Conservation (phyloP, 2,113 vertebrate genomes). For the Zosterops lateralis region DNA sequence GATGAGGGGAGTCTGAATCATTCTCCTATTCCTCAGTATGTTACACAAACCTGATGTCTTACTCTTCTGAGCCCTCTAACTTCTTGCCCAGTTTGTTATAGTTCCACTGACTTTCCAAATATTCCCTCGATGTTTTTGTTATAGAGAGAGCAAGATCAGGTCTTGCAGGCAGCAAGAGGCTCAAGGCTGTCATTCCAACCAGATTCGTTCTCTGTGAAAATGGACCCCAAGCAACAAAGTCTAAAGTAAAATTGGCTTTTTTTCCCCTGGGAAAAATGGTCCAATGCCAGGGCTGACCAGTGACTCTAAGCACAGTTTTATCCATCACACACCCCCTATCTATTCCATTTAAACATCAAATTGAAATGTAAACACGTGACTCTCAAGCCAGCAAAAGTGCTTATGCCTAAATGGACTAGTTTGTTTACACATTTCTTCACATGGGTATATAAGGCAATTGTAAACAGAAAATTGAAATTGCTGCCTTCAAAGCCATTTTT, state of each 20-base stretch:
- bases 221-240: neutral
- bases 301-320: neutral
- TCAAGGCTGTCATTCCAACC: neutral
- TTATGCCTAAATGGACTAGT: neutral
- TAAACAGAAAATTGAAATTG: neutral
- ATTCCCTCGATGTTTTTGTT: neutral
- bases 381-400: neutral
- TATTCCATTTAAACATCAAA: neutral
- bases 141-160: neutral
- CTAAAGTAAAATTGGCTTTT: neutral
- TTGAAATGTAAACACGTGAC: neutral
- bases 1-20: accelerated
- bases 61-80: neutral
- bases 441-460: neutral
- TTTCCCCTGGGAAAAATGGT: neutral
- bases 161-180: neutral
- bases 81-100: neutral
- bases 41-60: neutral
- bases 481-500: neutral
- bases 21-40: neutral
- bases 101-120: neutral
- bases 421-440: neutral
- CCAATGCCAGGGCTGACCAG: neutral
- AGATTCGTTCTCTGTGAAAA: neutral
- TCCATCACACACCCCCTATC: neutral